Conservation (phyloP, 64 coral and sea anemone species). For the Montipora cactus region DNA sequence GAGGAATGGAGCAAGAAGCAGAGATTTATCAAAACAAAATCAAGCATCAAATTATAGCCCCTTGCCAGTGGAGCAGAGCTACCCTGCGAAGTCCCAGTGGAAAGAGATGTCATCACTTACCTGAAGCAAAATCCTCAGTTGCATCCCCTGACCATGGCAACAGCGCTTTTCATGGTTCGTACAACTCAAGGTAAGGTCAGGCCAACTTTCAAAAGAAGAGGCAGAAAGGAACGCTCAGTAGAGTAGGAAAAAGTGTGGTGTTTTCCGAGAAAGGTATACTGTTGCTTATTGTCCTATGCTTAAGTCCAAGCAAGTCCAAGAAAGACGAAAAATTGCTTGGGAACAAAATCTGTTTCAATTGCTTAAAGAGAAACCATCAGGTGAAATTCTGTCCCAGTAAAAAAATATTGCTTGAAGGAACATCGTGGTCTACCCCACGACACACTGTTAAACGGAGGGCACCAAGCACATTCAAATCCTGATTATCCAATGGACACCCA, state of each 20-base stretch:
- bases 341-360: neutral
- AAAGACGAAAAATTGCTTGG: neutral
- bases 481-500: too few relatives aligned
- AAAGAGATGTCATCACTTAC: too few relatives aligned
- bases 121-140: too few relatives aligned
- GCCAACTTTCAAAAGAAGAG: neutral
- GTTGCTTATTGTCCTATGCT: neutral
- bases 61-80: neutral
- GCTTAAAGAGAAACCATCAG: neutral
- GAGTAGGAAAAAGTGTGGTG: neutral
- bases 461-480: too few relatives aligned
- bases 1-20: conserved; percentile 10
- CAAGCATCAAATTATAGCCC: neutral
- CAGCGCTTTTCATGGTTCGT: neutral
- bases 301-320: neutral
- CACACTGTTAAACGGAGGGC: neutral
- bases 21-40: neutral
- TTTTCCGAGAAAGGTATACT: neutral
- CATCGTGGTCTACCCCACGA: neutral
- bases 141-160: too few relatives aligned
- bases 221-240: neutral
- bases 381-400: neutral
- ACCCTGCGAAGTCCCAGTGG: too few relatives aligned
- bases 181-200: neutral
- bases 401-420: neutral